Percentiles rank a stretch among this genome's conserved stretches.
Conservation (phyloP, 2,888 invertebrate species). For the Athrips mouffetella region DNA sequence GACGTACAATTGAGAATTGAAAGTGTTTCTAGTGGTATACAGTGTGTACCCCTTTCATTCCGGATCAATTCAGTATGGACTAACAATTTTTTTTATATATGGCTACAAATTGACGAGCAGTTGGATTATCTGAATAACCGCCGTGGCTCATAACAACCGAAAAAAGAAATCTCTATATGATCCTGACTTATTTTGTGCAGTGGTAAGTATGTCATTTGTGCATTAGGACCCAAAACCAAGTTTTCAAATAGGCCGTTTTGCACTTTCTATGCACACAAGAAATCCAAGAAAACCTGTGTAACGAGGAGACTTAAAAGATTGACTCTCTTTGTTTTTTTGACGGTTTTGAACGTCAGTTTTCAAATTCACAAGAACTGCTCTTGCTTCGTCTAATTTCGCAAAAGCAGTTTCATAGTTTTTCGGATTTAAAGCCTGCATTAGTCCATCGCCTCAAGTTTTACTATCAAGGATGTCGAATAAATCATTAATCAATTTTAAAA, state of each 20-base stretch:
- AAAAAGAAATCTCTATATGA: constrained; percentile 23
- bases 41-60: constrained; percentile 17
- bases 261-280: too few relatives aligned
- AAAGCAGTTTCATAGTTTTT: too few relatives aligned
- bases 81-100: constrained; percentile 25
- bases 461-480: too few relatives aligned
- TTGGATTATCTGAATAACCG: constrained; percentile 23
- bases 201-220: constrained; percentile 16
- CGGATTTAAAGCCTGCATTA: too few relatives aligned
- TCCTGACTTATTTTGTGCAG: constrained; percentile 21
- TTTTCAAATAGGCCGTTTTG: constrained; percentile 10
- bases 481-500: too few relatives aligned
- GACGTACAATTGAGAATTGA: constrained; percentile 19
- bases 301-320: constrained; percentile 6
- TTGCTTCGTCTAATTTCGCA: constrained; percentile 4
- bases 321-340: too few relatives aligned
- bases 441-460: too few relatives aligned
- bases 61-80: constrained; percentile 16
- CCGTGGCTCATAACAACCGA: constrained; percentile 17
- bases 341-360: too few relatives aligned
- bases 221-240: constrained; percentile 2
- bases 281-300: too few relatives aligned
- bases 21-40: constrained; percentile 21
- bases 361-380: neutral
- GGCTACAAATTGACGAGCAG: constrained; percentile 20